These are phyloP conservation scores for Protophormia terraenovae DNA, from an alignment of 2,888 invertebrate genomes.

Conservation along the genomic window DNA sequence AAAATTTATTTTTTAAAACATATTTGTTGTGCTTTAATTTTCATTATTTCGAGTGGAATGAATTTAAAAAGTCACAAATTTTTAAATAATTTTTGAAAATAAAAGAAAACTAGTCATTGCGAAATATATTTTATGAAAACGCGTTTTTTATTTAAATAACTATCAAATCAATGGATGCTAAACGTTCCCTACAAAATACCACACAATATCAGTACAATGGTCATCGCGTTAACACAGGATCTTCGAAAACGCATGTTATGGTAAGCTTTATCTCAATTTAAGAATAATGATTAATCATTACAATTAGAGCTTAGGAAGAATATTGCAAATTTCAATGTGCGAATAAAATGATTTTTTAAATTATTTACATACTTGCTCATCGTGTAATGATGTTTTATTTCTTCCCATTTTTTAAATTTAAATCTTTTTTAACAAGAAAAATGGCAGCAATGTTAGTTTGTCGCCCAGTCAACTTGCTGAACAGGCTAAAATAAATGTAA, in stretches of 20 bases:
- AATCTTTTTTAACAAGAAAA: constrained; percentile 70
- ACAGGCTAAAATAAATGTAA: constrained; percentile 73
- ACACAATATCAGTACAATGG: constrained; percentile 28
- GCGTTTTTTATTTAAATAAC: neutral
- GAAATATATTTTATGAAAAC: constrained; percentile 30
- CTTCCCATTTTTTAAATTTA: neutral
- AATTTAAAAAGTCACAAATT: neutral
- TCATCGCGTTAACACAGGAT: constrained; percentile 22
- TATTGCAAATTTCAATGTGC: too few species aligned
- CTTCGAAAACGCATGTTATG: constrained; percentile 61
- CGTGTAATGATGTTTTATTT: neutral
- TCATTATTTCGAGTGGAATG: constrained; percentile 18
- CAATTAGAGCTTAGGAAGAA: too few species aligned
- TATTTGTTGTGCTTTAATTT: constrained; percentile 38
- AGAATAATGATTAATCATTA: neutral
- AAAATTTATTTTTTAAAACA: neutral
- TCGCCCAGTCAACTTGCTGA: constrained; percentile 75
- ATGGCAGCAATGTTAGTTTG: constrained; percentile 76
- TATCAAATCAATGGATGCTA: constrained; percentile 66
- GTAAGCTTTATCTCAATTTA: constrained; percentile 49
- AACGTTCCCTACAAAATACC: constrained; percentile 56
- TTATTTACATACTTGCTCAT: too few species aligned
- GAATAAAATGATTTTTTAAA: too few species aligned
- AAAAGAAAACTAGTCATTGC: neutral
- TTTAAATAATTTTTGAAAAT: constrained; percentile 12